Base-by-base conservation (phyloP, 2,888 invertebrate species). In the Eristalis pertinax region DNA sequence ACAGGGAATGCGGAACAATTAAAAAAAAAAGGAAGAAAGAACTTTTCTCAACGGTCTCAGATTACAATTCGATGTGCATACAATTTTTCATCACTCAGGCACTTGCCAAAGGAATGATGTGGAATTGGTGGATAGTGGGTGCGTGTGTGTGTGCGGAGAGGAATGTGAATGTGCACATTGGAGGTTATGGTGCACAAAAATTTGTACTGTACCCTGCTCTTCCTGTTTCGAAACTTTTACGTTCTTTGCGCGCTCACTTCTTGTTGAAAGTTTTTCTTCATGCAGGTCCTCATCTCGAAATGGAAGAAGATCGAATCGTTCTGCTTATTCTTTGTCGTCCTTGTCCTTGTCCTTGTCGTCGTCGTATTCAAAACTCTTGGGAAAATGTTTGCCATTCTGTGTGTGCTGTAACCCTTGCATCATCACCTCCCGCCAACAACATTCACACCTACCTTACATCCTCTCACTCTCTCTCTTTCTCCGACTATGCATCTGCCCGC, bases 51-150 rank as follows among this genome's bases (percentile, higher is more conserved):
- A 83, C 74, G 79, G 79, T 75, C 72, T 62, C 35, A 72, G 79
- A 79, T 87, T 84, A 76, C 87, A 84, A 73, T 73, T 32, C 75
- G 43, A 60, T 76, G 67, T 84, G 87, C 87, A 87, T 76, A 79
- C 38, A 79, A 35, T 80, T 75, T 80, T 50, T 41, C 64, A 56
- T 63, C 65, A 29, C 62, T 74, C 35, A 32, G 63, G 78, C 60
- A 74, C 73, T 79, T 65, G 56, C 56, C 65, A 75, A 70, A 74
- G 67, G 79, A 78, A 76, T 79, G 76, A 84, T 68, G 76, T 15
- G 50, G 60, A 83, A 67, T 67, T 69, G 78, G 69, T 83, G 60
- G 73, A 69, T 68, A 58, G 15, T 15, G 65, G 0, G 24, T 43
- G 32, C 32, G 10, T 32, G 32, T 32, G 32, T 32, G 32, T 32